Evolutionary conservation across 2,113 vertebrate species (phyloP), one percentile per base, ranked within the genome.

Genomic region (Phalacrocorax brasilianus): DNA sequence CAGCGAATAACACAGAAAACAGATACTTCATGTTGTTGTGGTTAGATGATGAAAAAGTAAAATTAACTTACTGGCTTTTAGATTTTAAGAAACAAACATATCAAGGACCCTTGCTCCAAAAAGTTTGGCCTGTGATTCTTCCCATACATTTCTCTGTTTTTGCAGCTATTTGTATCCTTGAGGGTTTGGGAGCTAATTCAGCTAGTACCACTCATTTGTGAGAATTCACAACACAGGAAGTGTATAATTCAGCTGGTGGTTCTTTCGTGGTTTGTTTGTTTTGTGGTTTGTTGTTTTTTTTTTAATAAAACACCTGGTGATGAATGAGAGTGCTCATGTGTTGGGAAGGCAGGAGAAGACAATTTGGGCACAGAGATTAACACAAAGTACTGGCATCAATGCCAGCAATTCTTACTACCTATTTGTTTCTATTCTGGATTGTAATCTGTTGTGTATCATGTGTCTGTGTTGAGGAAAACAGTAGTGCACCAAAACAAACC

Each of bases 181-280:
- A 13, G 5, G 12, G 8, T 33, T 58, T 58, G 47, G 24, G 42
- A 55, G 18, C 5, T 76, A 44, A 26, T 75, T 78, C 0, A 3
- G 12, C 27, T 81, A 18, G 6, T 53, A 65, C 14, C 19, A 26
- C 7, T 13, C 16, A 30, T 80, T 91, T 93, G 70, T 85, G 33
- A 91, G 50, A 89, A 95, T 83, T 93, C 49, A 38, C 91, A 11
- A 35, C 56, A 91, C 14, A 70, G 75, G n/a, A 83, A 77, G 7
- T 53, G 9, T 76, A 32, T 87, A 28, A 93, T 89, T 81, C 12
- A 66, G 17, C 7, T 15, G 7, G 6, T 33, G 11, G 2, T 10
- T 6, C 22, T 5, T 73, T 45, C 63, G 20, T 18, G 5, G 6
- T 21, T 5, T 45, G 11, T 42, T 42, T 42, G 11, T 32, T 68